Evolutionary conservation across 30 jellyfish, hydroid and myxozoan species (phyloP), one percentile per base, ranked within the genome.

Genomic region (Clytia hemisphaerica): DNA sequence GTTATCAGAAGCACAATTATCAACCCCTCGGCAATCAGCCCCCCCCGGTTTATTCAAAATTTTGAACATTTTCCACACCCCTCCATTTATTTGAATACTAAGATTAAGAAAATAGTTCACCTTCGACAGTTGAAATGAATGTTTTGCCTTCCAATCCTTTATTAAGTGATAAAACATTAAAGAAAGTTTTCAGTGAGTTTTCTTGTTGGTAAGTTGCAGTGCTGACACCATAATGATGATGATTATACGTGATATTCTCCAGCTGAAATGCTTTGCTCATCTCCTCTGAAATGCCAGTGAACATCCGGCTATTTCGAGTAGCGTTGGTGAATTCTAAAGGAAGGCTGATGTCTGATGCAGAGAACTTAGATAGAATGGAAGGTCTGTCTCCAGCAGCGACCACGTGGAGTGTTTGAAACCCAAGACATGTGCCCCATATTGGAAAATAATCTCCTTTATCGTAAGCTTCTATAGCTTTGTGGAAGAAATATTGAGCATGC

Each of bases 371-470:
- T 26, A 88, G 63, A 22, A 88, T 80, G 4, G 40, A 72, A 21
- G 37, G 27, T n/a, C n/a, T n/a, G 15, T 53, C 62, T 46, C 81
- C 93, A 25, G 93, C 85, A 2, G 92, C 66, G 4, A 88, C 34
- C 14, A 76, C 95, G 18, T 92, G 67, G 63, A 91, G 32, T 29
- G 99, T 74, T 61, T 91, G 84, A 51, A 91, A 82, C 1, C 99
- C 99, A 30, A 91, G 94, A 49, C 99, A 91, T 7, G 99, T 91
- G 3, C 99, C 99, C 99, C 95, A 82, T 6, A 91, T 54, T 0
- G 98, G 98, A 78, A 90, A 90, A 74, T 66, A 81, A 72, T 91
- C 99, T 29, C 95, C 99, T 18, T 26, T 46, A 19, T 65, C 35
- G 75, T 91, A 82, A 4, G 99, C 99, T 34, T 54, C 40, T n/a